Conservation (phyloP, 35 echinoderm and acorn worm species). For the Acanthaster planci region DNA sequence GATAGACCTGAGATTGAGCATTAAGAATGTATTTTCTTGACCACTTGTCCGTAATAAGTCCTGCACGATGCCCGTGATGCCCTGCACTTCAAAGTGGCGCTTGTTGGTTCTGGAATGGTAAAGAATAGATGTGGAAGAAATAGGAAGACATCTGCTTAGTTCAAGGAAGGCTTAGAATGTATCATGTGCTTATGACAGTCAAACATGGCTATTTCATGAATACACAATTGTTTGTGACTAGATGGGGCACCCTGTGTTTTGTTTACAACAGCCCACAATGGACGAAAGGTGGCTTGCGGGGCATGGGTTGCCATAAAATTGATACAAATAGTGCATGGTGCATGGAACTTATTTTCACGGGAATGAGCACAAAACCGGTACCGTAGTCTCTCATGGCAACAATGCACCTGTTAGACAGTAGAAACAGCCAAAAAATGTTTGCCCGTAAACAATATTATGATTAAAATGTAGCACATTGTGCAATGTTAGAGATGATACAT, state of each 20-base stretch:
- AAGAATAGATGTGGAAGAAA: neutral
- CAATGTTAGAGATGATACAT: too few relatives aligned
- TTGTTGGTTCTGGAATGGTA: constrained; percentile 67
- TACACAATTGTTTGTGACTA: neutral
- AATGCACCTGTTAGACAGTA: too few relatives aligned
- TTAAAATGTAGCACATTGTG: too few relatives aligned
- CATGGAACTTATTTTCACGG: too few relatives aligned
- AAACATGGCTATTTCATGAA: neutral
- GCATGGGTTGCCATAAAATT: too few relatives aligned
- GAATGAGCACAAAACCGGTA: too few relatives aligned
- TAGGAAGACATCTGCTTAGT: neutral
- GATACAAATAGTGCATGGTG: too few relatives aligned
- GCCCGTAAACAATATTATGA: too few relatives aligned
- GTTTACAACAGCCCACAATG: too few relatives aligned
- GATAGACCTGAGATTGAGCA: constrained; percentile 89
- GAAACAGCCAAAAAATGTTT: too few relatives aligned
- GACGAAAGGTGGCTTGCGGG: too few relatives aligned
- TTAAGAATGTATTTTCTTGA: constrained; percentile 88
- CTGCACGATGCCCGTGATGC: constrained; percentile 62
- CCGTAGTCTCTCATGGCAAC: too few relatives aligned
- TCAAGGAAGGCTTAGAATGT: neutral
- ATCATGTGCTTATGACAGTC: neutral
- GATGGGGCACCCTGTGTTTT: neutral
- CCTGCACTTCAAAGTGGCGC: constrained; percentile 73
- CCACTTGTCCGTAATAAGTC: constrained; percentile 59